Base-by-base conservation (phyloP, 2,797 vertebrate genomes). In the Pteronotus mesoamericanus region DNA sequence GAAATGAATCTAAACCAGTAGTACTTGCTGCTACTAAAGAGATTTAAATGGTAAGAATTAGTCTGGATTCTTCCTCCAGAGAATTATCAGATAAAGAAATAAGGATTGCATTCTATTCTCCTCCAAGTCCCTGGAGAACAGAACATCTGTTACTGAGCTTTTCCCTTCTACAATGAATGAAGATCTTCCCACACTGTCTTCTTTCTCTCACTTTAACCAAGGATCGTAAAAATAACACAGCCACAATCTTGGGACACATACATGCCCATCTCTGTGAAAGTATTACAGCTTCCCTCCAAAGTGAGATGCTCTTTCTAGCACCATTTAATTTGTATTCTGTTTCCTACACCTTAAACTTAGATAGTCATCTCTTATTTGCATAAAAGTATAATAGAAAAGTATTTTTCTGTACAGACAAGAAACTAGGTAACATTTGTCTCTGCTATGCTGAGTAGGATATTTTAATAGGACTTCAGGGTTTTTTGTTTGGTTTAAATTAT, bases 41-140 rank as follows among this genome's bases (percentile, higher is more conserved):
- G 6, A 11, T 82, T 95, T 92, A 94, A 94, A 91, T 95, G 4
- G 14, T 57, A 75, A 79, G 29, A 90, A 42, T 61, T 69, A 80
- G 39, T 77, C 24, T 86, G 29, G 32, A 32, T 71, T 51, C 9
- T 87, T 94, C 87, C 79, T 96, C 48, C 11, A 78, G 72, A 91
- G 53, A 94, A 51, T 77, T 21, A 5, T 32, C 24, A 84, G 59
- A 80, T 66, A 77, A 86, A 88, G 51, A 95, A 83, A 91, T 39
- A 72, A 39, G 29, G 66, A 61, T 80, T 80, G 18, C 4, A 44
- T 42, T 61, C 19, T 68, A 14, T 24, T 79, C 59, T 84, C 51
- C 83, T 24, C 66, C 29, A 72, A 59, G 26, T 84, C 8, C 26
- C 42, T 48, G 6, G 39, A 61, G 14, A 94, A 55, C 4, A 75